Percentiles rank a stretch among this genome's conserved stretches.
Evolutionary conservation across 2,797 vertebrate species (phyloP).

Genomic region (Bothrops alternatus): DNA sequence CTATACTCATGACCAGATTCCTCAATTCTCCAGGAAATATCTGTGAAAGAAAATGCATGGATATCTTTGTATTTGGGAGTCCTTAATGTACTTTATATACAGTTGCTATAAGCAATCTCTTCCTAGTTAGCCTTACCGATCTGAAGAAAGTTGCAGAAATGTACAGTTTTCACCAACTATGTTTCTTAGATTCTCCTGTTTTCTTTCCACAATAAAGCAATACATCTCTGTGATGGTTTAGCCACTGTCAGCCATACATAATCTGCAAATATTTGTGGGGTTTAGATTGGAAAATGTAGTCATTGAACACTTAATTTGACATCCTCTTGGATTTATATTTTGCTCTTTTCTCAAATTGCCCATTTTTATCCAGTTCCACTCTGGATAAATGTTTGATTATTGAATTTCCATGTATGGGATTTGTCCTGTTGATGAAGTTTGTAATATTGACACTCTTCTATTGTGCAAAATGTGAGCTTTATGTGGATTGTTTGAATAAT

Average conservation of each 20-base stretch:
- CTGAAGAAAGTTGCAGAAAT: background rate
- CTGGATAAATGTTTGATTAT: background rate
- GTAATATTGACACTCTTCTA: conserved; percentile 10
- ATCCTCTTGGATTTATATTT: background rate
- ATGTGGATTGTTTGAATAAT: conserved; percentile 43
- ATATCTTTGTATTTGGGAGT: background rate
- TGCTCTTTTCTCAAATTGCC: conserved; percentile 5
- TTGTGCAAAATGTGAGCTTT: conserved; percentile 44
- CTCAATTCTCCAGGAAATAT: background rate
- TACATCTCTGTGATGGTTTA: background rate
- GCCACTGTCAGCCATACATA: background rate
- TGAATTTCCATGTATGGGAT: conserved; percentile 17
- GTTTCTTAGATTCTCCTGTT: background rate
- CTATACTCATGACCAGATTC: background rate
- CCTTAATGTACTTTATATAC: background rate
- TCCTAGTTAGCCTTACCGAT: conserved; percentile 6
- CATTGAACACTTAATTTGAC: conserved; percentile 3
- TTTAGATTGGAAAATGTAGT: background rate
- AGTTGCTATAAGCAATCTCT: background rate
- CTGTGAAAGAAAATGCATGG: background rate
- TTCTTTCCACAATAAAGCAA: background rate
- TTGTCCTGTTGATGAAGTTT: conserved; percentile 36
- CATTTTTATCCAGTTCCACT: background rate
- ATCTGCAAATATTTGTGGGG: background rate
- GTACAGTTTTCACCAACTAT: background rate